These are phyloP conservation scores for Drosophila mimetica DNA, from an alignment of 2,888 invertebrate species.

Conservation along the genomic window DNA sequence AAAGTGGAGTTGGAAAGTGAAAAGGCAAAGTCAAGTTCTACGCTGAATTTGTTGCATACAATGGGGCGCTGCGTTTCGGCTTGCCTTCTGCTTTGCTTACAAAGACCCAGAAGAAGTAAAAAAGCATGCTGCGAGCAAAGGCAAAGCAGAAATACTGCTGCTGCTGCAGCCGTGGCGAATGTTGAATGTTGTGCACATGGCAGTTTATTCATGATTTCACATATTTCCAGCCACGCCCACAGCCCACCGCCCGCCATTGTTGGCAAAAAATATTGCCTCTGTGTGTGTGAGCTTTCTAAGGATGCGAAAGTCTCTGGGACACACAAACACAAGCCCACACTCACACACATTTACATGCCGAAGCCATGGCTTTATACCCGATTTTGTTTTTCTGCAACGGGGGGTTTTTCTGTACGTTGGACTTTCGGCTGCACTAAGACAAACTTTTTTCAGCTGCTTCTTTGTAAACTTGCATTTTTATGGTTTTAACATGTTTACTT, in stretches of 20 bases:
- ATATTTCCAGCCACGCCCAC: constrained; percentile 62
- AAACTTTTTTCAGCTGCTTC: constrained; percentile 62
- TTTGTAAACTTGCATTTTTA: constrained; percentile 72
- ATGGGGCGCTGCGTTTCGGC: constrained; percentile 33
- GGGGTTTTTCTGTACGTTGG: constrained; percentile 47
- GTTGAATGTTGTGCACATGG: constrained; percentile 79
- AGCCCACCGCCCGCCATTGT: constrained; percentile 53
- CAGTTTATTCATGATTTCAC: constrained; percentile 81
- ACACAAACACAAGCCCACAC: constrained; percentile 11
- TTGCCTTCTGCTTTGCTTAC: constrained; percentile 5
- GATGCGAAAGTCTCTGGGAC: constrained; percentile 25
- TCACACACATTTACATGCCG: constrained; percentile 20
- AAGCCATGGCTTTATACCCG: constrained; percentile 68
- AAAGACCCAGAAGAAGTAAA: constrained; percentile 36
- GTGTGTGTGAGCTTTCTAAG: constrained; percentile 57
- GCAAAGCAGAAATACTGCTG: constrained; percentile 20
- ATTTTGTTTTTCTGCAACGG: constrained; percentile 62
- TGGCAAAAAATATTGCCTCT: constrained; percentile 73
- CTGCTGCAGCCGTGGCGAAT: constrained; percentile 44
- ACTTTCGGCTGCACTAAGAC: constrained; percentile 29
- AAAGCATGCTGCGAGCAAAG: constrained; percentile 33
- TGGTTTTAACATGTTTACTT: constrained; percentile 80
- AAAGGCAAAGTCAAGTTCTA: constrained; percentile 65
- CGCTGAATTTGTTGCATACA: constrained; percentile 57
- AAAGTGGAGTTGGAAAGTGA: constrained; percentile 50